A percentile compares a stretch with the other conserved stretches of the same genome.
These are phyloP conservation scores for Hirundo rustica DNA, from an alignment of 2,797 vertebrate genomes.

Conservation along the genomic window DNA sequence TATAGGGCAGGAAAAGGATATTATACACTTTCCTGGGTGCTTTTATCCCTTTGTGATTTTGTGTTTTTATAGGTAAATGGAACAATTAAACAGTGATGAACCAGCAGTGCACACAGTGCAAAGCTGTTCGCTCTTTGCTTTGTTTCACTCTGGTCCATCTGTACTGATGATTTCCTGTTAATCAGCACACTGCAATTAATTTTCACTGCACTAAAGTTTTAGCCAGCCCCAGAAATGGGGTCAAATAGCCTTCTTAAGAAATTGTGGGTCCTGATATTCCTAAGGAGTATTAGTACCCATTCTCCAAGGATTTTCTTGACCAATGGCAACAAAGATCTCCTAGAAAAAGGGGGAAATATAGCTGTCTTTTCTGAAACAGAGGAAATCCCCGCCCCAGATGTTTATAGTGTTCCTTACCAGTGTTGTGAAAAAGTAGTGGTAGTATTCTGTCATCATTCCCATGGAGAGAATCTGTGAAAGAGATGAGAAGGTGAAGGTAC, in stretches of 20 bases:
- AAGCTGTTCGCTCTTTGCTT: background rate
- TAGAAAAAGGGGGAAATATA: background rate
- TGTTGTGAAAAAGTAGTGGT: conserved; percentile 99
- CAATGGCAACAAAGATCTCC: background rate
- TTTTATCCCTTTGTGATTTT: background rate
- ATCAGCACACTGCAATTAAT: background rate
- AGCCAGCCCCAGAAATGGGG: background rate
- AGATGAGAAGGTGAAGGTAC: background rate
- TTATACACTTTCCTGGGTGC: background rate
- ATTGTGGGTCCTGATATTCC: background rate
- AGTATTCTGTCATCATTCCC: conserved; percentile 99
- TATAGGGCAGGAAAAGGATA: background rate
- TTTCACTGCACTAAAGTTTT: background rate
- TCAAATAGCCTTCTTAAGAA: background rate
- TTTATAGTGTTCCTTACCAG: conserved; percentile 81
- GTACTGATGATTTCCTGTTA: background rate
- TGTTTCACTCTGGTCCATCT: background rate
- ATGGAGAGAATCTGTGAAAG: conserved; percentile 90
- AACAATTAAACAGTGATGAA: background rate
- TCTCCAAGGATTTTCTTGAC: background rate
- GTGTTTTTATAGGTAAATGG: background rate
- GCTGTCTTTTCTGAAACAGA: background rate
- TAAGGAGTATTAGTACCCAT: background rate
- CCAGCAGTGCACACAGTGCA: background rate
- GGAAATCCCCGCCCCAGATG: background rate